These are phyloP conservation scores for Amorpha juglandis DNA, from an alignment of 2,888 invertebrate species.

Conservation along the genomic window DNA sequence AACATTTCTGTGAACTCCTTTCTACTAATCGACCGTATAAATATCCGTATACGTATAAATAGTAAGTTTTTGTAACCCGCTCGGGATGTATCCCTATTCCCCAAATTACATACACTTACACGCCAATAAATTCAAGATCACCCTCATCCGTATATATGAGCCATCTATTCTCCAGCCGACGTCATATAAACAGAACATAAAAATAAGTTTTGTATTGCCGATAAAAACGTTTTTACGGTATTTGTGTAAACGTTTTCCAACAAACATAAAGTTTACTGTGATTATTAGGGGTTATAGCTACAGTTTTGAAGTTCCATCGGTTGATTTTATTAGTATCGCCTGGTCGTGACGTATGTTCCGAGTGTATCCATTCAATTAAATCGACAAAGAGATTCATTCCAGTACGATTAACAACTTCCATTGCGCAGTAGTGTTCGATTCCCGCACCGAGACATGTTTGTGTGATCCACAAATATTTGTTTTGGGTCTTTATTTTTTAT, in stretches of 20 bases:
- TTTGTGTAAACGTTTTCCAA: constrained; percentile 54
- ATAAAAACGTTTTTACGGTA: constrained; percentile 69
- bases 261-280: constrained; percentile 41
- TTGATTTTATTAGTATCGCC: constrained; percentile 6
- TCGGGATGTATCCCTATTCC: constrained; percentile 29
- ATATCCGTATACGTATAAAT: background rate
- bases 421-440: no score
- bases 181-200: constrained; percentile 76
- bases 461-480: no score
- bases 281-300: constrained; percentile 24
- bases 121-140: constrained; percentile 55
- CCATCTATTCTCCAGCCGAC: constrained; percentile 58
- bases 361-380: background rate
- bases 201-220: constrained; percentile 73
- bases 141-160: constrained; percentile 59
- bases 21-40: background rate
- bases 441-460: no score
- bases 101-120: constrained; percentile 42
- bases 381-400: background rate
- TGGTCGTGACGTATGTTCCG: background rate
- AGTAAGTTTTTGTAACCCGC: constrained; percentile 14
- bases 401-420: no score
- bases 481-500: no score
- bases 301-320: constrained; percentile 1
- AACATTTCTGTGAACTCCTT: background rate